A percentile compares a stretch with the other conserved stretches of the same genome.
phyloP scores from a whole-genome alignment of 1,140 invertebrate species.

The Rhyacophila brunnea region DNA sequence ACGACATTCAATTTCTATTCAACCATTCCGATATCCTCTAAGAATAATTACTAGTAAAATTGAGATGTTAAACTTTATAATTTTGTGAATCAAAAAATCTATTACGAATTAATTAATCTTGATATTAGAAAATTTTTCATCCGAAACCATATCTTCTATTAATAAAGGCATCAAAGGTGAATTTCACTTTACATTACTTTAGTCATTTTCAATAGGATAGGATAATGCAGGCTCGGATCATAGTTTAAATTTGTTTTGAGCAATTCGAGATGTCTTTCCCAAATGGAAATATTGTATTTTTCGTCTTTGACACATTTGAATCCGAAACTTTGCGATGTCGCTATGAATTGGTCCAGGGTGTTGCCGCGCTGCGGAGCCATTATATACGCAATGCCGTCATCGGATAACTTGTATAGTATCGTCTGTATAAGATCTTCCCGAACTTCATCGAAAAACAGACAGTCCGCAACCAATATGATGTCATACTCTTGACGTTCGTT shows the following conservation, averaged over 20 bases:
- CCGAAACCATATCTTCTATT: neutral
- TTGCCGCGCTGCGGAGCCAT: constrained; percentile 75
- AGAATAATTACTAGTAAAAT: too few relatives aligned
- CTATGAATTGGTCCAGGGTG: constrained; percentile 70
- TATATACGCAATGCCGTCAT: constrained; percentile 65
- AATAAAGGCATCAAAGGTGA: constrained; percentile 29
- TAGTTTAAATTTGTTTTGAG: constrained; percentile 60
- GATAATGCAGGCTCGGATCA: constrained; percentile 68
- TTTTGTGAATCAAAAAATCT: too few relatives aligned
- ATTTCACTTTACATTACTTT: constrained; percentile 41
- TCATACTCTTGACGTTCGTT: constrained; percentile 56
- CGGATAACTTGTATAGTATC: constrained; percentile 66
- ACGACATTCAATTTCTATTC: too few relatives aligned
- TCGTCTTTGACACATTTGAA: constrained; percentile 58
- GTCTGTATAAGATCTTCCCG: constrained; percentile 68
- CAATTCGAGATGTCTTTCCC: constrained; percentile 64
- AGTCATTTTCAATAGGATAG: constrained; percentile 60
- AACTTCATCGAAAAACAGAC: constrained; percentile 81
- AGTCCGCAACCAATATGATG: constrained; percentile 75
- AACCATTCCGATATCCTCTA: too few relatives aligned
- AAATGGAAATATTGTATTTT: constrained; percentile 64
- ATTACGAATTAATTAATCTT: too few relatives aligned
- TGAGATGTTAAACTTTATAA: too few relatives aligned
- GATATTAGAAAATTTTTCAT: too few relatives aligned
- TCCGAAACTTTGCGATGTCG: constrained; percentile 58